phyloP scores from a whole-genome alignment of 1,140 invertebrate species.

The Asbolus verrucosus region DNA sequence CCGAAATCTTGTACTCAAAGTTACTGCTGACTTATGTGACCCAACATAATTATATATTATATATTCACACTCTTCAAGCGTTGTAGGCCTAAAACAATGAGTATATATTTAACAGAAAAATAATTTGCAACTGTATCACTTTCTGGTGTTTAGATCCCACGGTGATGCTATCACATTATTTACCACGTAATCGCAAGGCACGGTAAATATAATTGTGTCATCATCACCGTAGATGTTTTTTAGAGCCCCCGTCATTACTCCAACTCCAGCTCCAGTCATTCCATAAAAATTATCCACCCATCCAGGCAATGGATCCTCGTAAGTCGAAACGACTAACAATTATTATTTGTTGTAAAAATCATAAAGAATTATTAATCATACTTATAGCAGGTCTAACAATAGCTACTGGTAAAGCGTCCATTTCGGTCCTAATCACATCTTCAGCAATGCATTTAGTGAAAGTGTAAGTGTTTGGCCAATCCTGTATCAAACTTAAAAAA shows the following conservation, averaged over 20 bases:
- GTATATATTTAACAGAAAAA: too few relatives aligned
- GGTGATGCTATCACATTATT: slow-evolving; percentile 75
- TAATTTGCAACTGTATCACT: too few relatives aligned
- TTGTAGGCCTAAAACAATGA: too few relatives aligned
- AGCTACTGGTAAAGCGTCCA: slow-evolving; percentile 68
- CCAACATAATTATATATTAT: background rate
- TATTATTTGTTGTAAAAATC: slow-evolving; percentile 1
- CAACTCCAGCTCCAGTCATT: slow-evolving; percentile 71
- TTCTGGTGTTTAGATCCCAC: slow-evolving; percentile 70
- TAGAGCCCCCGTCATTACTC: slow-evolving; percentile 69
- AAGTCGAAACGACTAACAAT: slow-evolving; percentile 67
- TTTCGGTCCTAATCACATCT: slow-evolving; percentile 69
- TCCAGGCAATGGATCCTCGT: slow-evolving; percentile 68
- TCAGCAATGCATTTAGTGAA: slow-evolving; percentile 74
- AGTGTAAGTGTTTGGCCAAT: slow-evolving; percentile 73
- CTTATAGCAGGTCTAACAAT: slow-evolving; percentile 73
- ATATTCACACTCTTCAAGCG: too few relatives aligned
- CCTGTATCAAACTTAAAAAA: slow-evolving; percentile 64
- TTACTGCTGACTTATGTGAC: too few relatives aligned
- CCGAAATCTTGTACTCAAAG: too few relatives aligned
- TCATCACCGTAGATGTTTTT: slow-evolving; percentile 63
- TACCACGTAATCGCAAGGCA: slow-evolving; percentile 77
- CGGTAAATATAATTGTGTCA: slow-evolving; percentile 71
- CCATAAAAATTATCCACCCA: slow-evolving; percentile 85
- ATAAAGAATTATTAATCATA: slow-evolving; percentile 58